Percentiles rank a stretch among this genome's conserved stretches.
These are phyloP conservation scores for Limosa lapponica DNA, from an alignment of 2,797 vertebrate genomes.

Conservation along the genomic window DNA sequence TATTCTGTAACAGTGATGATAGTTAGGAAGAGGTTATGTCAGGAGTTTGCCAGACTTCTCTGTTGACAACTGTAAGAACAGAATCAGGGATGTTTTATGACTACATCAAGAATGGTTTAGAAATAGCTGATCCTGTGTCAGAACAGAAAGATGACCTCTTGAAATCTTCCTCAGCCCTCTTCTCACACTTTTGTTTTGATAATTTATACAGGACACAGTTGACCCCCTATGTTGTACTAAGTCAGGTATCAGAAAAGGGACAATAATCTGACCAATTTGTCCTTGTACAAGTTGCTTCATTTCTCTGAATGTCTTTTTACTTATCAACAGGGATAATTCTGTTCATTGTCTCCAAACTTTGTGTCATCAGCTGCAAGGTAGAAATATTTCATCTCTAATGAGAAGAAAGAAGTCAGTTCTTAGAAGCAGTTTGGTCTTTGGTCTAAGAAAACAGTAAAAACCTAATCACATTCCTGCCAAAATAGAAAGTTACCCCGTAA, in stretches of 20 bases:
- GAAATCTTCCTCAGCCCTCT: background rate
- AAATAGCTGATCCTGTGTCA: background rate
- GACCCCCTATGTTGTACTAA: background rate
- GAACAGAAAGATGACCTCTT: background rate
- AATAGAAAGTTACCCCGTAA: background rate
- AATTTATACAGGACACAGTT: background rate
- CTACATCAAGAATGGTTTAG: background rate
- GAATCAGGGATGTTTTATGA: background rate
- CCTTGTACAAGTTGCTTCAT: background rate
- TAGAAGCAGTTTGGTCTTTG: background rate
- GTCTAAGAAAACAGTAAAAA: background rate
- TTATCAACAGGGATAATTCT: background rate
- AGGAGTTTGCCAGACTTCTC: background rate
- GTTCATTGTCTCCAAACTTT: background rate
- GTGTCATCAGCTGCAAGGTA: background rate
- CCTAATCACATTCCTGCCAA: background rate
- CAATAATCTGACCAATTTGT: background rate
- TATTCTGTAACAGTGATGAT: background rate
- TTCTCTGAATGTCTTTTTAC: background rate
- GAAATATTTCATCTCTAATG: background rate
- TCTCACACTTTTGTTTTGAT: background rate
- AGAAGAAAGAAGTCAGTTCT: background rate
- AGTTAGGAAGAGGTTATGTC: background rate
- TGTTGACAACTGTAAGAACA: background rate
- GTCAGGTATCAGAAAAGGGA: background rate